Percentiles rank a stretch among this genome's conserved stretches.
phyloP scores from a whole-genome alignment of 30 jellyfish, hydroid and myxozoan genomes.

The Turritopsis dohrnii region DNA sequence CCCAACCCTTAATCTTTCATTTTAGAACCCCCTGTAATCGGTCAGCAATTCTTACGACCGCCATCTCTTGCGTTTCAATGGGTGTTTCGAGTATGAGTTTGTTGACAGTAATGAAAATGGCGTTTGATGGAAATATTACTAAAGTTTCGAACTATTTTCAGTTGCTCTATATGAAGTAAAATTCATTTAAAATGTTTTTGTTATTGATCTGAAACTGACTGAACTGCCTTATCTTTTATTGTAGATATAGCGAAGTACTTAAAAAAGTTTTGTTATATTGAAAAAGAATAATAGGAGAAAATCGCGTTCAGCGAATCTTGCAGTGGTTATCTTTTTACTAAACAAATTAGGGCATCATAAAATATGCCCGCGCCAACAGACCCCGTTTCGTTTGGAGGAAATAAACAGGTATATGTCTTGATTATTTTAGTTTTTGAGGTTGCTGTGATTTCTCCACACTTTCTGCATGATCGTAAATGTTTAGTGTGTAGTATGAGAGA shows the following conservation, averaged over 20 bases:
- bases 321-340: not conserved
- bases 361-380: not conserved
- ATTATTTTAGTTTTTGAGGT: not conserved
- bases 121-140: not conserved
- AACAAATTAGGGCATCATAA: not conserved
- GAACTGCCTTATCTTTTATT: not conserved
- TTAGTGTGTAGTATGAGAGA: not conserved
- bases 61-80: constrained; percentile 27
- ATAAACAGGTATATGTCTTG: not conserved
- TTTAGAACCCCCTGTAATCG: not conserved
- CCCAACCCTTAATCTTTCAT: too few species aligned
- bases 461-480: not conserved
- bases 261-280: not conserved
- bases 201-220: not conserved
- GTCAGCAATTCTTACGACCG: constrained; percentile 4
- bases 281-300: not conserved
- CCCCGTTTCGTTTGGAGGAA: not conserved
- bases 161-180: not conserved
- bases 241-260: not conserved
- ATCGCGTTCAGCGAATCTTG: not conserved
- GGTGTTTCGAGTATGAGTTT: constrained; percentile 18
- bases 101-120: constrained; percentile 20
- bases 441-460: not conserved
- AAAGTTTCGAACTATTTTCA: not conserved
- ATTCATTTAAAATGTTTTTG: not conserved